phyloP scores from a whole-genome alignment of 2,888 invertebrate species.

The Caenorhabditis macrosperma region DNA sequence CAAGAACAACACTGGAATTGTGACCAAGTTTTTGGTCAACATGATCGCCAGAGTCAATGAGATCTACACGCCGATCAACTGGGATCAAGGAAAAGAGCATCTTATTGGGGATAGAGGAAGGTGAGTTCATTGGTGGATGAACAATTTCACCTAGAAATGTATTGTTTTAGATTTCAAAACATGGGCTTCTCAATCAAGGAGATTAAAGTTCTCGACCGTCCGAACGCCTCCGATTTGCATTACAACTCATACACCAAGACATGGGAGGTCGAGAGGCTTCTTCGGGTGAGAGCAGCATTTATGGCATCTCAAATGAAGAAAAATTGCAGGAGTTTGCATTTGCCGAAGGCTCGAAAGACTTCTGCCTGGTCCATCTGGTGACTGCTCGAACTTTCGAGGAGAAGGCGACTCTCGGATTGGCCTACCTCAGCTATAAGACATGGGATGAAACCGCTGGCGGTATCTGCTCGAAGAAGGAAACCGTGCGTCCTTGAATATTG shows the following conservation, averaged over 20 bases:
- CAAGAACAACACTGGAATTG: slow-evolving; percentile 52
- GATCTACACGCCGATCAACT: slow-evolving; percentile 61
- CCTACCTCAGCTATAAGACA: slow-evolving; percentile 26
- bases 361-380: slow-evolving; percentile 62
- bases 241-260: slow-evolving; percentile 48
- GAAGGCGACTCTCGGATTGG: slow-evolving; percentile 33
- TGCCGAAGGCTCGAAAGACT: slow-evolving; percentile 56
- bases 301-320: neutral
- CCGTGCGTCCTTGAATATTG: neutral
- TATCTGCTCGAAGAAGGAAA: slow-evolving; percentile 44
- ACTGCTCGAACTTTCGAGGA: slow-evolving; percentile 60
- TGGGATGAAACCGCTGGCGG: slow-evolving; percentile 48
- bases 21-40: slow-evolving; percentile 61
- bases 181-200: slow-evolving; percentile 67
- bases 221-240: slow-evolving; percentile 41
- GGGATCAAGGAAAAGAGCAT: slow-evolving; percentile 60
- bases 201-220: slow-evolving; percentile 58
- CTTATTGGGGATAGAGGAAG: slow-evolving; percentile 47
- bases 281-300: slow-evolving; percentile 13
- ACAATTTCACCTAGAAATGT: no score
- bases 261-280: slow-evolving; percentile 26
- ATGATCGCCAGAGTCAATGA: slow-evolving; percentile 64
- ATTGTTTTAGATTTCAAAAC: slow-evolving; percentile 57
- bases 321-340: slow-evolving; percentile 53
- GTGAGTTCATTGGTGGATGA: no score